A percentile compares a stretch with the other conserved stretches of the same genome.
Conservation (phyloP, 2,113 vertebrate genomes). For the Xiphias gladius region DNA sequence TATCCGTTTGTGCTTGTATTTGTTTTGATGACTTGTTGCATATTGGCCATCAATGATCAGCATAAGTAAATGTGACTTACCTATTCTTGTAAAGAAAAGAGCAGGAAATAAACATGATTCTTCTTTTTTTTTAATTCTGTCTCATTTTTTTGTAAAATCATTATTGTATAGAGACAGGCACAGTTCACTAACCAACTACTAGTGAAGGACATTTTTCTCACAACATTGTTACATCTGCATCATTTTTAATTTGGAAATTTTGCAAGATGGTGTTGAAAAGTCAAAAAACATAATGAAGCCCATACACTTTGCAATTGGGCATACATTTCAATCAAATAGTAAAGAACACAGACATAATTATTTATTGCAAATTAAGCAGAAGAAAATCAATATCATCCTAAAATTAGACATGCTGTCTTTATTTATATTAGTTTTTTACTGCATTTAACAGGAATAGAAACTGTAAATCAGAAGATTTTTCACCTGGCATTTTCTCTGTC, state of each 20-base stretch:
- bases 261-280: neutral
- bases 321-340: neutral
- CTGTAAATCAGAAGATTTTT: neutral
- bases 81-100: neutral
- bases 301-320: neutral
- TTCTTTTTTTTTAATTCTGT: neutral
- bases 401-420: neutral
- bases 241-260: neutral
- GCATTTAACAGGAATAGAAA: neutral
- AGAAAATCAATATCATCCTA: neutral
- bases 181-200: neutral
- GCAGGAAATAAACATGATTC: neutral
- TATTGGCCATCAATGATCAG: neutral
- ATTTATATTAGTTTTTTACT: neutral
- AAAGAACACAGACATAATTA: neutral
- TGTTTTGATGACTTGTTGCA: slow-evolving; percentile 7
- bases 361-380: neutral
- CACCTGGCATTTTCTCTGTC: neutral
- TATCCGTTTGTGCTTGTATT: slow-evolving; percentile 62
- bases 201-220: neutral
- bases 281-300: neutral
- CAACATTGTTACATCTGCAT: neutral
- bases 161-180: neutral
- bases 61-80: neutral
- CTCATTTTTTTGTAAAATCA: neutral